Conservation (phyloP, 2,797 vertebrate genomes). For the Tapirus indicus region DNA sequence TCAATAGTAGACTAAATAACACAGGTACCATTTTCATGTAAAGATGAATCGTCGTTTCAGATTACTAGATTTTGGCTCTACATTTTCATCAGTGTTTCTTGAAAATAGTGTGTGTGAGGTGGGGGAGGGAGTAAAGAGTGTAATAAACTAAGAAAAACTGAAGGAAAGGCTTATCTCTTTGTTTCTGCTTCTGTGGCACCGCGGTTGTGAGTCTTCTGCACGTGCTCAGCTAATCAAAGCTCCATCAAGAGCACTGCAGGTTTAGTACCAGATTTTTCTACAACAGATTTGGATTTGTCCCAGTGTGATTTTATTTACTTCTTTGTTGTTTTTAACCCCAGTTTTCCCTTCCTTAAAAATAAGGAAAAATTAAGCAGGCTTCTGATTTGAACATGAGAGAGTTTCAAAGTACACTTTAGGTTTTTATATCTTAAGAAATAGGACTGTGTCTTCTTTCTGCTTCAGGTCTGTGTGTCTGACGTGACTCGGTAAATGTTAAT, state of each 20-base stretch:
- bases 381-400: neutral
- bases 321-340: neutral
- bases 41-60: neutral
- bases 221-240: neutral
- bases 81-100: neutral
- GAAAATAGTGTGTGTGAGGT: neutral
- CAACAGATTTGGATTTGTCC: neutral
- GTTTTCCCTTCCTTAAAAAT: neutral
- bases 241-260: neutral
- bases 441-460: neutral
- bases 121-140: neutral
- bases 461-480: neutral
- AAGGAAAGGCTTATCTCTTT: neutral
- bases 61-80: neutral
- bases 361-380: neutral
- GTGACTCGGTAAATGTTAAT: neutral
- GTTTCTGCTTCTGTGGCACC: neutral
- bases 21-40: neutral
- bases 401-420: neutral
- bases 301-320: neutral
- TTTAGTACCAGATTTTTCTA: neutral
- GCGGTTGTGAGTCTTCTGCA: rapidly evolving
- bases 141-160: neutral
- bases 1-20: neutral
- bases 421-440: neutral